Evolutionary conservation across 2,797 vertebrate genomes (phyloP).

Genomic region (Gallinago solitaria): DNA sequence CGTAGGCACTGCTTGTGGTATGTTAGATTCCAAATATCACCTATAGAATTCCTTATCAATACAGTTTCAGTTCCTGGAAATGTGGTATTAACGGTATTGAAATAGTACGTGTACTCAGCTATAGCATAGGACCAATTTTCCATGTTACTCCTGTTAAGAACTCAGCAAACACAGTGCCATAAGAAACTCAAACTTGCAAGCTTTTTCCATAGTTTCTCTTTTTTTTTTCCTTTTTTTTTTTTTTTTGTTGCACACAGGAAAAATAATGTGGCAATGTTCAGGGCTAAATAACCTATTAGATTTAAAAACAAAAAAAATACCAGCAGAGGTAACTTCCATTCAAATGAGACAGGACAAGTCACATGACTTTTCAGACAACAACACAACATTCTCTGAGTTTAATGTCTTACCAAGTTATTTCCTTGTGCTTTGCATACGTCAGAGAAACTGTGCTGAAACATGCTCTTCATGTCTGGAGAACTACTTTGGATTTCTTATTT

Average conservation of each 20-base stretch:
- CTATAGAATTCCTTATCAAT: neutral
- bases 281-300: neutral
- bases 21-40: neutral
- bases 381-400: neutral
- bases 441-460: neutral
- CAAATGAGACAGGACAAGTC: neutral
- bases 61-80: neutral
- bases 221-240: neutral
- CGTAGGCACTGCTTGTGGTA: neutral
- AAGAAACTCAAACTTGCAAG: neutral
- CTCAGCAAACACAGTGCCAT: neutral
- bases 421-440: fast-evolving
- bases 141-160: neutral
- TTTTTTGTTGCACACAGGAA: neutral
- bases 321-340: neutral
- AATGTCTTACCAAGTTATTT: neutral
- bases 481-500: neutral
- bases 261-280: neutral
- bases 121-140: neutral
- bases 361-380: neutral
- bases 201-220: neutral
- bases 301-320: neutral
- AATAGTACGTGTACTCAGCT: neutral
- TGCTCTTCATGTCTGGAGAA: neutral
- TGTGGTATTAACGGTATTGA: neutral